Evolutionary conservation across 2,113 vertebrate species (phyloP).

Genomic region (Lepisosteus osseus): DNA sequence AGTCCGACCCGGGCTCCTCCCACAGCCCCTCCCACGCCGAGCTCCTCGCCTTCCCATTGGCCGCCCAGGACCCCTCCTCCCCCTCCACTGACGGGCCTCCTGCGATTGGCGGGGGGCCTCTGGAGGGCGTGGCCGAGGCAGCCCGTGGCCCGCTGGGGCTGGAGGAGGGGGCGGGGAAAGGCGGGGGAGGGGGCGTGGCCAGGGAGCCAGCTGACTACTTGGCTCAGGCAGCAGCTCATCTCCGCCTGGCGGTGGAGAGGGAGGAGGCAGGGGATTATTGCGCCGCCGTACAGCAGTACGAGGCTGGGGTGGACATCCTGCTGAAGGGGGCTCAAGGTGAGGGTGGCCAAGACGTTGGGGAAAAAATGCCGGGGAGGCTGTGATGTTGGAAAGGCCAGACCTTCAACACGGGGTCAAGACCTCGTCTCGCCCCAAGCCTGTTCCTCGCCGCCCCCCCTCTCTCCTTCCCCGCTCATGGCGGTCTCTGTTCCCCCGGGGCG

Average conservation of each 20-base stretch:
- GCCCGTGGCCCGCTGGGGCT: constrained; percentile 54
- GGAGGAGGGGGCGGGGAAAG: constrained; percentile 25
- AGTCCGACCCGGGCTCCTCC: not conserved
- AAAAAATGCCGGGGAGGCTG: not conserved
- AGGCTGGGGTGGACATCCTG: constrained; percentile 73
- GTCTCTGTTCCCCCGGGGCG: not conserved
- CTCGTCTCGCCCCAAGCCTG: too few relatives aligned
- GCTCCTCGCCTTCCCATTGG: not conserved
- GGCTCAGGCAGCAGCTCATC: constrained; percentile 47
- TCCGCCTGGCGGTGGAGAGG: constrained; percentile 49
- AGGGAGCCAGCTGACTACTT: constrained; percentile 56
- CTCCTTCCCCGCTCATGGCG: not conserved
- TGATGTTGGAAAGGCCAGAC: not conserved
- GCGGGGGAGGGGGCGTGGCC: constrained; percentile 6
- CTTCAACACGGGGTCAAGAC: not conserved
- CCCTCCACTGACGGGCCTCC: not conserved
- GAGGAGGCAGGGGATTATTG: constrained; percentile 65
- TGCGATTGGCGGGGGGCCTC: constrained; percentile 26
- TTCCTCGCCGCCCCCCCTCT: constrained; percentile 2
- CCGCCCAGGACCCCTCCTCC: not conserved
- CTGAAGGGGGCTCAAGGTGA: constrained; percentile 78
- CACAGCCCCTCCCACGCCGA: constrained; percentile 13
- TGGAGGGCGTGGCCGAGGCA: constrained; percentile 39
- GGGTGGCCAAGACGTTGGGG: not conserved
- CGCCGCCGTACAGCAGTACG: constrained; percentile 68